phyloP scores from a whole-genome alignment of 1,140 invertebrate species.

The Aphelenchoides fujianensis region DNA sequence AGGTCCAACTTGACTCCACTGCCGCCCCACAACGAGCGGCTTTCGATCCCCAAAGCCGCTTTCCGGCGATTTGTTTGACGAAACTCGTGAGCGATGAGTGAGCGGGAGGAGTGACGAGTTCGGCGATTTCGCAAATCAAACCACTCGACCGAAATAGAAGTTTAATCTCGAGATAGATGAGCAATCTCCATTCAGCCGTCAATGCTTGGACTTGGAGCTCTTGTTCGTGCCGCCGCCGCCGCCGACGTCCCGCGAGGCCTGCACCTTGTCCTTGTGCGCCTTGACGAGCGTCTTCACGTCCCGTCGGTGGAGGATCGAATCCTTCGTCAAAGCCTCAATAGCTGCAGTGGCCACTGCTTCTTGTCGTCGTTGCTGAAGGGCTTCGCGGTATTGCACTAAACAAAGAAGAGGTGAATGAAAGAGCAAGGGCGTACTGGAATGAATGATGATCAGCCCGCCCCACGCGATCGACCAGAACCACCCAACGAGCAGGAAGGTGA shows the following conservation, averaged over 20 bases:
- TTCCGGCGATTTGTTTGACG: too few relatives aligned
- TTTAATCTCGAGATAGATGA: too few relatives aligned
- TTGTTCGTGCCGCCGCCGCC: background rate
- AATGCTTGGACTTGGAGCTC: constrained; percentile 7
- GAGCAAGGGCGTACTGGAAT: constrained; percentile 65
- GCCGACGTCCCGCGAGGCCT: constrained; percentile 2
- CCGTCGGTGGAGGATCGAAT: constrained; percentile 61
- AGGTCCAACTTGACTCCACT: too few relatives aligned
- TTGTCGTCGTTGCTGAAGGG: constrained; percentile 60
- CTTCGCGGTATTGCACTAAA: constrained; percentile 62
- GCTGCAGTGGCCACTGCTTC: constrained; percentile 62
- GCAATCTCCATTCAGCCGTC: too few relatives aligned
- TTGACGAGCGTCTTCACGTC: constrained; percentile 62
- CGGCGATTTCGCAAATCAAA: too few relatives aligned
- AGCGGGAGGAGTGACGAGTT: too few relatives aligned
- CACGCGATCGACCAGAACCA: constrained; percentile 97
- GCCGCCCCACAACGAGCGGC: too few relatives aligned
- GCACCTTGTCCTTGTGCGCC: constrained; percentile 54
- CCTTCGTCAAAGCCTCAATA: constrained; percentile 61
- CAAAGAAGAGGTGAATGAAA: background rate
- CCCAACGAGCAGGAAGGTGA: constrained; percentile 87
- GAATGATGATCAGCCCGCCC: constrained; percentile 81
- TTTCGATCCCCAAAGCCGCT: too few relatives aligned
- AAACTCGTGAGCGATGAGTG: too few relatives aligned
- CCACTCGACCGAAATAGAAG: too few relatives aligned